Evolutionary conservation across 2,113 vertebrate genomes (phyloP).

Genomic region (Micronycteris hirsuta): DNA sequence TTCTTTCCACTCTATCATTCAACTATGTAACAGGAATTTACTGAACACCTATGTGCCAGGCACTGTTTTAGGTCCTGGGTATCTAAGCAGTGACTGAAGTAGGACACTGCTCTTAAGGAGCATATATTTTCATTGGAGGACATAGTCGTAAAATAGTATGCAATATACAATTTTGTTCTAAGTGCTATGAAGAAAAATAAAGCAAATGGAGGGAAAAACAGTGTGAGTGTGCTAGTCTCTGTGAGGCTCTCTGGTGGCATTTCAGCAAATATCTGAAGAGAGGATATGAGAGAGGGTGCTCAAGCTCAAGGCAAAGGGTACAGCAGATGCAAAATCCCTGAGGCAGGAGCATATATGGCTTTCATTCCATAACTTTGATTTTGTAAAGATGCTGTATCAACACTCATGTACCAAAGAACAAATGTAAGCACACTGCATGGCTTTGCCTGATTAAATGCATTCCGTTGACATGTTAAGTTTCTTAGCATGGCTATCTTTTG

Average conservation of each 20-base stretch:
- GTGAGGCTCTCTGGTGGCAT: not conserved
- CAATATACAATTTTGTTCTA: not conserved
- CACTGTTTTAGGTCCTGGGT: not conserved
- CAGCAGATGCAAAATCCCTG: not conserved
- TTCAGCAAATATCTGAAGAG: not conserved
- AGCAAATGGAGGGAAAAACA: not conserved
- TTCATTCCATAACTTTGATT: not conserved
- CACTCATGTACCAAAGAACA: not conserved
- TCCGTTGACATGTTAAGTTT: not conserved
- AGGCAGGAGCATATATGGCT: not conserved
- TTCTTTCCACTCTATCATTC: not conserved
- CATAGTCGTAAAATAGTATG: not conserved
- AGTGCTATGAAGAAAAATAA: not conserved
- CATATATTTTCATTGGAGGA: not conserved
- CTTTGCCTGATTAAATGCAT: not conserved
- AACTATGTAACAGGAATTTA: not conserved
- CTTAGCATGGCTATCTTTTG: not conserved
- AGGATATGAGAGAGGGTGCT: not conserved
- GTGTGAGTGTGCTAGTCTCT: not conserved
- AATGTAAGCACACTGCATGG: not conserved
- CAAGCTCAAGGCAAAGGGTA: not conserved
- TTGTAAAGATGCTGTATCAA: not conserved
- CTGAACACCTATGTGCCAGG: not conserved
- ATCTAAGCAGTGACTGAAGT: not conserved
- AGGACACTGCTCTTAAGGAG: not conserved